Base-by-base conservation (phyloP, 2,888 invertebrate genomes). In the Cenopis cana region DNA sequence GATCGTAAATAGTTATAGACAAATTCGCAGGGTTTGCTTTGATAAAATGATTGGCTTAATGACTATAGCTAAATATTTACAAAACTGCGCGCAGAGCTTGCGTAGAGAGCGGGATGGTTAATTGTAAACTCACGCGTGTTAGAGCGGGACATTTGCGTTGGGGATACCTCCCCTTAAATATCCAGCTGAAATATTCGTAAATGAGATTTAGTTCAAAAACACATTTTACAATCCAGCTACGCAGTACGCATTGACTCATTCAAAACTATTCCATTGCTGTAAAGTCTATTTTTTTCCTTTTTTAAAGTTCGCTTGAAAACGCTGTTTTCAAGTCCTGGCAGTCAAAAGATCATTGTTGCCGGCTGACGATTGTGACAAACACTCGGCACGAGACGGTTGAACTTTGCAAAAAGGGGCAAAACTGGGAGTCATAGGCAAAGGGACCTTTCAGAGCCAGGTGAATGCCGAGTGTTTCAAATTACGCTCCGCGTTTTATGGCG, bases 291-390 rank as follows among this genome's bases (percentile, higher is more conserved):
- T 87, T 85, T 82, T 78, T 81, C 79, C 81, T 84, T 78, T 83
- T 82, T 82, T 82, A 81, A 84, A 82, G 80, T 74, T 54, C 73
- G 67, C 78, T 78, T 52, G 71, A 71, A 78, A 85, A 83, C 74
- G 81, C 80, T 77, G 81, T 81, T 82, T 78, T 79, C 74, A 81
- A 84, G 80, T 79, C 81, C 75, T 78, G 80, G 80, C 81, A 82
- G 86, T 90, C 87, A 89, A 91, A 90, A 89, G 89, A 86, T 86
- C 88, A 90, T 89, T 90, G 90, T 91, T 82, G 78, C 77, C 74
- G 75, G 79, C 83, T 79, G 78, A 81, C 83, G 81, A 79, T 81
- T 85, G 86, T 85, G 78, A 83, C 84, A 85, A 87, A 87, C 83
- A 82, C 81, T 82, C 68, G 69, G 50, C 68, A 56, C 67, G 77